Conservation (phyloP, 1,140 invertebrate species). For the Megathymus violae region DNA sequence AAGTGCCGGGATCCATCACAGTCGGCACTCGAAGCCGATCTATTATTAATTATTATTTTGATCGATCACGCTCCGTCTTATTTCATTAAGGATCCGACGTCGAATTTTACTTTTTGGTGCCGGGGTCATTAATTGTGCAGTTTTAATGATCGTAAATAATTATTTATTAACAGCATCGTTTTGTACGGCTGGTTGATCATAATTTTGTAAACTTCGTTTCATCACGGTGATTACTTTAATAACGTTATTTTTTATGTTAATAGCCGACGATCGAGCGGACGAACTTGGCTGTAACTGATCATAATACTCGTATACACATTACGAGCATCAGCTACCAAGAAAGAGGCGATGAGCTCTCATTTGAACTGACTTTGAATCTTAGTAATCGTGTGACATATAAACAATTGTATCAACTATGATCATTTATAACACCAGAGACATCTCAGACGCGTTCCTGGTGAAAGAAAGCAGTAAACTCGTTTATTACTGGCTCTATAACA, state of each 20-base stretch:
- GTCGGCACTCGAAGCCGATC: conserved; percentile 67
- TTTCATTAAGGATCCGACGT: conserved; percentile 74
- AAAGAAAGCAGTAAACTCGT: too few relatives aligned
- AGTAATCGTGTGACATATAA: too few relatives aligned
- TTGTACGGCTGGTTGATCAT: conserved; percentile 23
- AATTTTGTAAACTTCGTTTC: conserved; percentile 15
- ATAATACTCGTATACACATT: too few relatives aligned
- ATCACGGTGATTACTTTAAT: conserved; percentile 13
- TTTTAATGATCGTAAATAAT: conserved; percentile 38
- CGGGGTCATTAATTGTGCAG: conserved; percentile 65
- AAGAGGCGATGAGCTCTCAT: too few relatives aligned
- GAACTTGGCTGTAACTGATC: not conserved
- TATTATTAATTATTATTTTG: conserved; percentile 84
- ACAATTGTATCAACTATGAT: too few relatives aligned
- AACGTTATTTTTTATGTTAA: too few relatives aligned
- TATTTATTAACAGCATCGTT: conserved; percentile 32
- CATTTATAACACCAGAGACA: too few relatives aligned
- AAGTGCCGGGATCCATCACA: conserved; percentile 76
- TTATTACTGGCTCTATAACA: too few relatives aligned
- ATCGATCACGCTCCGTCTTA: conserved; percentile 78
- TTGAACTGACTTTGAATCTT: too few relatives aligned
- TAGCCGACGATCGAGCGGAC: not conserved
- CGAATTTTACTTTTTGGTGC: conserved; percentile 53
- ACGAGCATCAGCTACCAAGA: too few relatives aligned
- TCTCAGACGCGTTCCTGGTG: too few relatives aligned